phyloP scores from a whole-genome alignment of 2,888 invertebrate species.

The Boloria euphrosyne region DNA sequence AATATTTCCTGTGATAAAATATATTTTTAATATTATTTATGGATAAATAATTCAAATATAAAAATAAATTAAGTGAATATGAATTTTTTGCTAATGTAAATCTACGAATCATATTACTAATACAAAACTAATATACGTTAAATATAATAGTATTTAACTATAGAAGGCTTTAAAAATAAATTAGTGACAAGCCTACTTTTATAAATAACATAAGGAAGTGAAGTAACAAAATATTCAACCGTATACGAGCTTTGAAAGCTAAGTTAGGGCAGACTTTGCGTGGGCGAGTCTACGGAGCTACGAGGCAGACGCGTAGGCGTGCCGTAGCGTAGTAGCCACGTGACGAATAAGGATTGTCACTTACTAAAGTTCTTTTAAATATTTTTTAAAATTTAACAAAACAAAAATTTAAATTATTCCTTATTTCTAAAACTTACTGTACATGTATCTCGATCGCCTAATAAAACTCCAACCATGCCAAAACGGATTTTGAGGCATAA shows the following conservation, averaged over 20 bases:
- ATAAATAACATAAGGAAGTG: neutral
- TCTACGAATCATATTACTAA: too few relatives aligned
- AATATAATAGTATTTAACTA: neutral
- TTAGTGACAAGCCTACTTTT: neutral
- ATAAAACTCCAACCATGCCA: constrained; percentile 34
- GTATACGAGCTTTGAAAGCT: constrained; percentile 39
- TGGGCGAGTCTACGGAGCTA: constrained; percentile 78
- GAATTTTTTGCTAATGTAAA: too few relatives aligned
- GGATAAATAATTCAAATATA: too few relatives aligned
- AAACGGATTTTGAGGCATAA: neutral
- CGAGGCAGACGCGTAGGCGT: constrained; percentile 77
- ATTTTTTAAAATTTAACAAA: neutral
- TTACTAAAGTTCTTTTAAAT: neutral
- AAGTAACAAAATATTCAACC: neutral
- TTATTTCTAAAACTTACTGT: constrained; percentile 23
- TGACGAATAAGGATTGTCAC: constrained; percentile 43
- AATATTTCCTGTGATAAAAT: too few relatives aligned
- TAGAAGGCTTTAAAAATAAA: neutral
- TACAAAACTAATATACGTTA: neutral
- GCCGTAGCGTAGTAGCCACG: constrained; percentile 68
- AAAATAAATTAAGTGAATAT: too few relatives aligned
- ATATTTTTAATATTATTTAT: too few relatives aligned
- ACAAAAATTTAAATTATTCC: neutral
- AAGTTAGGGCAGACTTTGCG: constrained; percentile 56
- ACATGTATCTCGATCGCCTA: constrained; percentile 1